Percentiles rank a stretch among this genome's conserved stretches.
Conservation (phyloP, 2,888 invertebrate genomes). For the Nymphalis c-album region DNA sequence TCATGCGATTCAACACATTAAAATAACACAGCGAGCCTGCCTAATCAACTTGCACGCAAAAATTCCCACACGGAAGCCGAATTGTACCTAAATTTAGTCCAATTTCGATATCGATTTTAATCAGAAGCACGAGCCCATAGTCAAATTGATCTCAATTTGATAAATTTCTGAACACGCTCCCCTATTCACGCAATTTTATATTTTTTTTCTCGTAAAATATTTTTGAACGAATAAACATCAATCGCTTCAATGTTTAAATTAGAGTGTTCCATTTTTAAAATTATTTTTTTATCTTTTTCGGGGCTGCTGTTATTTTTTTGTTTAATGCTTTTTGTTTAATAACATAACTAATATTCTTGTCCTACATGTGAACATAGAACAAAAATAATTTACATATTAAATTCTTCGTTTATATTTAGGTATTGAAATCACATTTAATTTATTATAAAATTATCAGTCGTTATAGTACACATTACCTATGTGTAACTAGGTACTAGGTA, state of each 20-base stretch:
- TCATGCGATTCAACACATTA: slow-evolving; percentile 3
- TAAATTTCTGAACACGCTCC: slow-evolving; percentile 36
- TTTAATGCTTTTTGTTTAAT: no score
- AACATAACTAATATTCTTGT: no score
- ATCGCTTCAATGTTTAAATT: neutral
- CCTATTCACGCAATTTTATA: slow-evolving; percentile 29
- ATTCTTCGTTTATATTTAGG: no score
- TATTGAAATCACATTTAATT: no score
- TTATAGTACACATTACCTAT: no score
- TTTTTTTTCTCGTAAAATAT: neutral
- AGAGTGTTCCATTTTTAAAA: neutral
- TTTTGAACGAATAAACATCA: neutral
- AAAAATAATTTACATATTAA: no score
- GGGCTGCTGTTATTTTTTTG: neutral
- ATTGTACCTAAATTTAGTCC: slow-evolving; percentile 43
- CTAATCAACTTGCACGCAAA: slow-evolving; percentile 38
- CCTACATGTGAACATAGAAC: neutral
- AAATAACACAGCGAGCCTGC: neutral
- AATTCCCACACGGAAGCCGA: slow-evolving; percentile 69
- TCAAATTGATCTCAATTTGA: slow-evolving; percentile 42
- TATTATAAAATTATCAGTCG: no score
- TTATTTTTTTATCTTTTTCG: neutral
- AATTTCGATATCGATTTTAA: slow-evolving; percentile 40
- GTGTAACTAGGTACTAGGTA: no score
- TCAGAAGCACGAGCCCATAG: slow-evolving; percentile 44